Evolutionary conservation across 1,140 invertebrate genomes (phyloP).

Genomic region (Scaptomyza montana): DNA sequence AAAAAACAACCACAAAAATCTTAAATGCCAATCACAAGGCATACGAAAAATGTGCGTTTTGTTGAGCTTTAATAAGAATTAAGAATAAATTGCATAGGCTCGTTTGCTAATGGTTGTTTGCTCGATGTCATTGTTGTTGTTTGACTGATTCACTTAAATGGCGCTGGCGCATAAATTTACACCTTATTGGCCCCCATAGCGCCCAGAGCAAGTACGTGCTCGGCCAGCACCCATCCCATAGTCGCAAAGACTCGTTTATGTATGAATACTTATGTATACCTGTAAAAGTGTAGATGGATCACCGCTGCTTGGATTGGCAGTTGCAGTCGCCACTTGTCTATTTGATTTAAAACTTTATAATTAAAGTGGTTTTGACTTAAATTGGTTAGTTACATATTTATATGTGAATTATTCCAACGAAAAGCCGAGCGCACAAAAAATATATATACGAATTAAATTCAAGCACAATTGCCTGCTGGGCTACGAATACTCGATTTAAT

Average conservation of each 20-base stretch:
- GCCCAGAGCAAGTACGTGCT: slow-evolving; percentile 68
- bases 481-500: slow-evolving; percentile 33
- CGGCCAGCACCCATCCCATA: neutral
- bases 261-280: neutral
- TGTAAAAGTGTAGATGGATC: slow-evolving; percentile 35
- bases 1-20: slow-evolving; percentile 19
- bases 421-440: neutral
- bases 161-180: slow-evolving; percentile 74
- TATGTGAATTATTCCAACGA: slow-evolving; percentile 40
- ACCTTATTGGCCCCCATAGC: slow-evolving; percentile 82
- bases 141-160: slow-evolving; percentile 37
- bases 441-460: slow-evolving; percentile 50
- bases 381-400: slow-evolving; percentile 81
- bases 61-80: slow-evolving; percentile 56
- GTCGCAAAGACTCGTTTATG: slow-evolving; percentile 5
- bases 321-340: slow-evolving; percentile 56
- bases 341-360: slow-evolving; percentile 65
- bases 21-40: slow-evolving; percentile 59
- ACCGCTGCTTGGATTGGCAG: slow-evolving; percentile 25
- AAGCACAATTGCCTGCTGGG: slow-evolving; percentile 17
- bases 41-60: slow-evolving; percentile 70
- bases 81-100: slow-evolving; percentile 71
- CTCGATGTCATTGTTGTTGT: slow-evolving; percentile 23
- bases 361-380: slow-evolving; percentile 81
- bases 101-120: slow-evolving; percentile 56